These are phyloP conservation scores for Brachyhypopomus gauderio DNA, from an alignment of 2,113 vertebrate species.

Conservation along the genomic window DNA sequence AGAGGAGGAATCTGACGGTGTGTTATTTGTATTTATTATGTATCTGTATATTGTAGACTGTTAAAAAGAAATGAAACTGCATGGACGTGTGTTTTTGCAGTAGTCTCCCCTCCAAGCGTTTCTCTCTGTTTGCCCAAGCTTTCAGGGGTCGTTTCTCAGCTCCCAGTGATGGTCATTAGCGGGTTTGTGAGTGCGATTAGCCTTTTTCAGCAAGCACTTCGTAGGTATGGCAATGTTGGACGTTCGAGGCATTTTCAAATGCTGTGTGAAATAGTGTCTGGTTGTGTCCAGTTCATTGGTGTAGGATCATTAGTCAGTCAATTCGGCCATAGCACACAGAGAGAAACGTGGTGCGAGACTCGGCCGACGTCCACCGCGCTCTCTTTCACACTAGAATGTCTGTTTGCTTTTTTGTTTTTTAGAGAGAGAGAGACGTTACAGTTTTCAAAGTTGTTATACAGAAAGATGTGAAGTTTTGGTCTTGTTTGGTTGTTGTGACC, in stretches of 20 bases:
- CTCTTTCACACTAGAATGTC: no score
- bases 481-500: background rate
- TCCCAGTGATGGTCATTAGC: conserved; percentile 20
- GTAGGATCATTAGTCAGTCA: background rate
- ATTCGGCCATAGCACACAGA: conserved; percentile 1
- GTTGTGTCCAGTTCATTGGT: conserved; percentile 24
- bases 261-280: background rate
- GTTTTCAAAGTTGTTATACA: no score
- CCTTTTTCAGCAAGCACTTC: background rate
- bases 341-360: background rate
- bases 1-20: background rate
- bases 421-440: background rate
- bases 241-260: conserved; percentile 14
- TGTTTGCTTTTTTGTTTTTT: background rate
- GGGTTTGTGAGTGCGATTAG: background rate
- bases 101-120: background rate
- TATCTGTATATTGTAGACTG: no score
- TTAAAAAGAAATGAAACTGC: background rate
- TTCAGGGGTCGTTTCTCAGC: conserved; percentile 25
- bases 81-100: background rate
- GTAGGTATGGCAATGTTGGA: conserved; percentile 4
- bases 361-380: background rate
- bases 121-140: conserved; percentile 17
- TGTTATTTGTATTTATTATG: no score
- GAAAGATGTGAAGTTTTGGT: background rate